Evolutionary conservation across 2,797 vertebrate species (phyloP).

Genomic region (Sebastes itinus): DNA sequence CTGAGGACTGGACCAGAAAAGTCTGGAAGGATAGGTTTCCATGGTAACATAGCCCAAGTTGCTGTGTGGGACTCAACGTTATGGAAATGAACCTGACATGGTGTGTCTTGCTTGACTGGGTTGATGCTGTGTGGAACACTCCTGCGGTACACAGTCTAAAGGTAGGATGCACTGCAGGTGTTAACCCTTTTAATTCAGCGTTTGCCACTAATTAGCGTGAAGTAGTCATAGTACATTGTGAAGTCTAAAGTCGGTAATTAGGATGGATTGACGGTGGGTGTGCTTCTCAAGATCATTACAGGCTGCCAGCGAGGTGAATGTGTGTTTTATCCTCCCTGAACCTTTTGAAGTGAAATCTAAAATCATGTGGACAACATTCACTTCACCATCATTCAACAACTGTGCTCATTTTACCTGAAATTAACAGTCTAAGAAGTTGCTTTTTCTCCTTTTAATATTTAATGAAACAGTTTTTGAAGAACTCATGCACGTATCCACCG

Average conservation of each 20-base stretch:
- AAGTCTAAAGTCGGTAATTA: background rate
- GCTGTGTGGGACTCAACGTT: background rate
- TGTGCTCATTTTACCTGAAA: background rate
- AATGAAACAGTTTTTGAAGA: background rate
- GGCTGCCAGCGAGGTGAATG: background rate
- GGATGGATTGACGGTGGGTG: background rate
- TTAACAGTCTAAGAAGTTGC: background rate
- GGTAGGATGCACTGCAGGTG: background rate
- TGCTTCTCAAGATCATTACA: background rate
- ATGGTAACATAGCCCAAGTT: slow-evolving; percentile 5
- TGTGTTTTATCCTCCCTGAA: background rate
- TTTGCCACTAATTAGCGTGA: background rate
- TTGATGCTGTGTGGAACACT: background rate
- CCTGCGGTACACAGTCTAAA: background rate
- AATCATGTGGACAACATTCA: background rate
- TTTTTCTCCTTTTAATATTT: background rate
- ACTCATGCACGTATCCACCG: background rate
- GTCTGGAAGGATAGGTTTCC: background rate
- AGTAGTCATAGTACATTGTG: too few relatives aligned
- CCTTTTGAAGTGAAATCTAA: background rate
- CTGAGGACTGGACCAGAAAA: background rate
- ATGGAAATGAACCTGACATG: background rate
- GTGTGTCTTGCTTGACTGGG: background rate
- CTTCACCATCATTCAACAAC: too few relatives aligned
- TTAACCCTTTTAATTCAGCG: background rate